phyloP scores from a whole-genome alignment of 2,113 vertebrate species.

The Cichladusa arquata region DNA sequence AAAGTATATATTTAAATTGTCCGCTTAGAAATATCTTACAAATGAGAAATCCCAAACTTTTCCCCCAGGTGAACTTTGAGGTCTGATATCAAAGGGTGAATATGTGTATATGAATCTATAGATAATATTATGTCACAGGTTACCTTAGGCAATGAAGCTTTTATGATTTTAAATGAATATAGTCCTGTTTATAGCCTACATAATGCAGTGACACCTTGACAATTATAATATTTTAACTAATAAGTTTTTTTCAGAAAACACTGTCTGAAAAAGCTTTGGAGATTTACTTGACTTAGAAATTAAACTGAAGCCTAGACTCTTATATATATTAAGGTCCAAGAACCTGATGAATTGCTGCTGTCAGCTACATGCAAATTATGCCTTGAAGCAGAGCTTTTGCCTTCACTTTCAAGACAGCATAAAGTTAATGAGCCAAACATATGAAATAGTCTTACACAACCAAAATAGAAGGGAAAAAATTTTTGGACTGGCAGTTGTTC shows the following conservation, averaged over 20 bases:
- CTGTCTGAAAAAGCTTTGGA: not conserved
- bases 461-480: constrained; percentile 10
- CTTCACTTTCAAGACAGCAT: not conserved
- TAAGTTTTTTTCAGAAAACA: not conserved
- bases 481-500: not conserved
- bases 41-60: not conserved
- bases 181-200: not conserved
- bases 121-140: not conserved
- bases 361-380: constrained; percentile 28
- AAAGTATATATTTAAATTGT: not conserved
- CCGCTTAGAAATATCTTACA: not conserved
- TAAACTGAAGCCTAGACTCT: not conserved
- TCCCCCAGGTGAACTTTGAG: not conserved
- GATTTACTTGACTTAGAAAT: not conserved
- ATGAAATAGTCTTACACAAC: not conserved
- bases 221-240: not conserved
- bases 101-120: not conserved
- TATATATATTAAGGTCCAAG: not conserved
- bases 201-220: not conserved
- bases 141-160: not conserved
- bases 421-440: constrained; percentile 54
- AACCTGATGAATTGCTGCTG: constrained; percentile 14
- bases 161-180: not conserved
- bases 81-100: not conserved
- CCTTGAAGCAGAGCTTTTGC: not conserved